Conservation (phyloP, 2,888 invertebrate species). For the Tipula vernalis region DNA sequence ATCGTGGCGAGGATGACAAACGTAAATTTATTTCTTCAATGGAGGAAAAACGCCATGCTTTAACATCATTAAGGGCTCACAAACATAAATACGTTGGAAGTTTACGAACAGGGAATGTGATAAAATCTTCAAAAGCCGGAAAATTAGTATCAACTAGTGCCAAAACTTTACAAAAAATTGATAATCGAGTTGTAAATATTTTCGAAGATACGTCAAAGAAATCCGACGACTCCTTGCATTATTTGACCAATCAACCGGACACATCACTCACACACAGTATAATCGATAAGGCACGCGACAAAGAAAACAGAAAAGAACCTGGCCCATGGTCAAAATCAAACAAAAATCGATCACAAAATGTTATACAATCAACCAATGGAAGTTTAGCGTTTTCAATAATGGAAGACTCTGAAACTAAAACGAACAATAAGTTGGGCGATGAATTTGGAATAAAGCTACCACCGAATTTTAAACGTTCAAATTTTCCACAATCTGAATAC, state of each 20-base stretch:
- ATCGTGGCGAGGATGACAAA: slow-evolving; percentile 41
- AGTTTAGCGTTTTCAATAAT: slow-evolving; percentile 26
- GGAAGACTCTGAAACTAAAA: slow-evolving; percentile 22
- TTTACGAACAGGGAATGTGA: slow-evolving; percentile 36
- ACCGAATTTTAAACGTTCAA: slow-evolving; percentile 23
- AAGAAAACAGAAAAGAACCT: slow-evolving; percentile 59
- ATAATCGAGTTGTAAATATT: neutral
- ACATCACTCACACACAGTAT: slow-evolving; percentile 37
- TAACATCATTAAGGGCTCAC: slow-evolving; percentile 60
- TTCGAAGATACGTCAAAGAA: neutral
- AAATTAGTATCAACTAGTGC: slow-evolving; percentile 17
- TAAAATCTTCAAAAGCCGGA: slow-evolving; percentile 28
- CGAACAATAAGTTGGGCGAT: neutral
- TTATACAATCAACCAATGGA: neutral
- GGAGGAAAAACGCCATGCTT: slow-evolving; percentile 59
- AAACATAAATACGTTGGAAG: slow-evolving; percentile 46
- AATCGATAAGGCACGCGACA: slow-evolving; percentile 42
- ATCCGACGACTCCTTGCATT: neutral
- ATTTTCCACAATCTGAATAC: slow-evolving; percentile 25
- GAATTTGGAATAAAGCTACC: slow-evolving; percentile 17
- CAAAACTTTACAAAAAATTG: neutral
- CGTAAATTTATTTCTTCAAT: slow-evolving; percentile 46
- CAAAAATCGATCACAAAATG: neutral
- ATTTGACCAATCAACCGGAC: slow-evolving; percentile 13
- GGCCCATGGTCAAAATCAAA: slow-evolving; percentile 51